A percentile compares a stretch with the other conserved stretches of the same genome.
These are phyloP conservation scores for Rattus rattus DNA, from an alignment of 2,113 vertebrate genomes.

Conservation along the genomic window DNA sequence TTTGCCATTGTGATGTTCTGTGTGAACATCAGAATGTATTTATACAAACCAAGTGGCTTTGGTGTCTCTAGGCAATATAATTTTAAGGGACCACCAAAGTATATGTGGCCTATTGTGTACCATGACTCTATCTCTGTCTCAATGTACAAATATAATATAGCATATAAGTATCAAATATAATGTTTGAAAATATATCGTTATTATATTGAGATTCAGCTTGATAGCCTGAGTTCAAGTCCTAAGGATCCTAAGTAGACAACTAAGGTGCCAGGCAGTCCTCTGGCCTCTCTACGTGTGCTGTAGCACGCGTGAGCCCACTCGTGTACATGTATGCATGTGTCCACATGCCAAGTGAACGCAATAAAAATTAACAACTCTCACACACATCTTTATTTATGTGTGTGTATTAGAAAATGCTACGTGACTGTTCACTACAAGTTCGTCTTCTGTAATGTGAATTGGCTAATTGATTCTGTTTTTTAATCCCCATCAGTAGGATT, in stretches of 20 bases:
- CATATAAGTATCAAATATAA: not conserved
- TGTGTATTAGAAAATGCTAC: slow-evolving; percentile 46
- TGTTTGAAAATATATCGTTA: slow-evolving; percentile 27
- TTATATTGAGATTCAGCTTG: slow-evolving; percentile 16
- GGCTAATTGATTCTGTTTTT: slow-evolving; percentile 24
- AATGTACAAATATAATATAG: not conserved
- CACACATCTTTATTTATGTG: slow-evolving; percentile 8
- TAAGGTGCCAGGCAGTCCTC: not conserved
- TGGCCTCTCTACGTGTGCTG: not conserved
- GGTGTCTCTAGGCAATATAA: not conserved
- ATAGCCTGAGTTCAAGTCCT: not conserved
- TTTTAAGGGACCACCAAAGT: not conserved
- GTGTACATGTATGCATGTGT: not conserved
- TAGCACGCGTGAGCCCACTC: not conserved
- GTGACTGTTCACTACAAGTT: not conserved
- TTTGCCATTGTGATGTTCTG: not conserved
- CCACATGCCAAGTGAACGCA: not conserved
- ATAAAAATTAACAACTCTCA: slow-evolving; percentile 2
- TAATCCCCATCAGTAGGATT: not conserved
- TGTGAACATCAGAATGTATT: not conserved
- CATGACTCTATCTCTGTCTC: slow-evolving; percentile 41
- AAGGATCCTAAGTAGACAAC: not conserved
- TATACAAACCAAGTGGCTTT: not conserved
- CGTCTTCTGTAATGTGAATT: slow-evolving; percentile 18
- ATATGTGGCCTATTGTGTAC: not conserved